Conservation (phyloP, 1,140 invertebrate species). For the Drosophila watanabei region DNA sequence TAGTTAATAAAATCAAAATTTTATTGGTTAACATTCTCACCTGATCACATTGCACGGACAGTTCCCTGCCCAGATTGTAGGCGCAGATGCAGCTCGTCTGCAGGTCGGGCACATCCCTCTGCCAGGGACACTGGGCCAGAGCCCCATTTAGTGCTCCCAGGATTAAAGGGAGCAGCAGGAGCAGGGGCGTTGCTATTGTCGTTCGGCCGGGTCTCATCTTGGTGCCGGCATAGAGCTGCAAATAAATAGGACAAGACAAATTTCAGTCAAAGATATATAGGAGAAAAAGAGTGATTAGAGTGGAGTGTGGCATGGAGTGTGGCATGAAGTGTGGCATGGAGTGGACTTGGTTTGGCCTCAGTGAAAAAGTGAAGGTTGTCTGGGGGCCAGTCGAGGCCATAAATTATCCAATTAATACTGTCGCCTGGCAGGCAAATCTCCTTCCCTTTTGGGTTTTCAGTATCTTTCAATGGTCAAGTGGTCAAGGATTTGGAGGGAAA, state of each 20-base stretch:
- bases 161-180: slow-evolving; percentile 41
- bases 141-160: slow-evolving; percentile 45
- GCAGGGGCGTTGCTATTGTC: slow-evolving; percentile 42
- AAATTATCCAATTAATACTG: slow-evolving; percentile 74
- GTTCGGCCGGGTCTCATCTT: slow-evolving; percentile 72
- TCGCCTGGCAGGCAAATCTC: slow-evolving; percentile 38
- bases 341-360: not conserved
- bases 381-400: slow-evolving; percentile 48
- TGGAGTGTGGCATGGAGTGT: slow-evolving; percentile 2
- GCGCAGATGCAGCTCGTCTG: slow-evolving; percentile 96
- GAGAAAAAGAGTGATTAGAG: not conserved
- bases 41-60: slow-evolving; percentile 96
- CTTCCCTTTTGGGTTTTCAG: not conserved
- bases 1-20: not conserved
- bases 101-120: slow-evolving; percentile 89
- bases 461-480: slow-evolving; percentile 33
- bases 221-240: slow-evolving; percentile 79
- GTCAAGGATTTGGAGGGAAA: slow-evolving; percentile 12
- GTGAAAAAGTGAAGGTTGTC: slow-evolving; percentile 56
- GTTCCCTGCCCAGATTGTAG: slow-evolving; percentile 92
- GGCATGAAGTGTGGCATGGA: not conserved
- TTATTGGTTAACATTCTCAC: slow-evolving; percentile 66
- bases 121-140: slow-evolving; percentile 93
- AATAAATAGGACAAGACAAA: slow-evolving; percentile 31
- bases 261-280: slow-evolving; percentile 21